A percentile compares a stretch with the other conserved stretches of the same genome.
phyloP scores from a whole-genome alignment of 2,797 vertebrate species.

The Pipistrellus pipistrellus region DNA sequence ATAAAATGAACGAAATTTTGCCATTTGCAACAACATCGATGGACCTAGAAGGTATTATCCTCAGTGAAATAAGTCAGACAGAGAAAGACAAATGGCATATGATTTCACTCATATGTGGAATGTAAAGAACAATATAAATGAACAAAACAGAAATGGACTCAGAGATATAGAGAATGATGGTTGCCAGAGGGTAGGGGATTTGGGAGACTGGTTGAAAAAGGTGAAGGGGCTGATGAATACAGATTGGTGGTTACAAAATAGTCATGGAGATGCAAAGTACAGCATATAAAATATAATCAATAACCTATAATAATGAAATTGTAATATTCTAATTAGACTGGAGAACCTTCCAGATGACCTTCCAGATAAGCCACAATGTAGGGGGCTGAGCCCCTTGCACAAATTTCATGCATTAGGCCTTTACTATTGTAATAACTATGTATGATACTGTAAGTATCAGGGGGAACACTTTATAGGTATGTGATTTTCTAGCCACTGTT shows the following conservation, averaged over 20 bases:
- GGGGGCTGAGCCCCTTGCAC: no score
- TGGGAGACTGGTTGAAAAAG: background rate
- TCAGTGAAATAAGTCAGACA: background rate
- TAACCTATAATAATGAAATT: no score
- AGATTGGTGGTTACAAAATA: background rate
- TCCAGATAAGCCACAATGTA: no score
- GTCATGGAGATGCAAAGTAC: background rate
- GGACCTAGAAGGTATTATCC: background rate
- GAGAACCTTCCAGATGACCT: no score
- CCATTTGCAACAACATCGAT: background rate
- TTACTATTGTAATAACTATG: background rate
- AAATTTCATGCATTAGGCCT: no score
- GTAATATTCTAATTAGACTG: no score
- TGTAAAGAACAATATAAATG: background rate
- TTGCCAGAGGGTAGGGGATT: background rate
- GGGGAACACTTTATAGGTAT: background rate
- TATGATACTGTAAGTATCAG: background rate
- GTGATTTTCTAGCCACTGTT: background rate
- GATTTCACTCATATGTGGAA: background rate
- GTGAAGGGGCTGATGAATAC: background rate
- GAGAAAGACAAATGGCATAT: background rate
- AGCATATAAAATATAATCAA: background rate
- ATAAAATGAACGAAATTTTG: background rate
- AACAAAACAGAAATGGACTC: background rate
- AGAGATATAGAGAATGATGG: background rate